A percentile compares a stretch with the other conserved stretches of the same genome.
Conservation (phyloP, 2,797 vertebrate species). For the Eleutherodactylus coqui region DNA sequence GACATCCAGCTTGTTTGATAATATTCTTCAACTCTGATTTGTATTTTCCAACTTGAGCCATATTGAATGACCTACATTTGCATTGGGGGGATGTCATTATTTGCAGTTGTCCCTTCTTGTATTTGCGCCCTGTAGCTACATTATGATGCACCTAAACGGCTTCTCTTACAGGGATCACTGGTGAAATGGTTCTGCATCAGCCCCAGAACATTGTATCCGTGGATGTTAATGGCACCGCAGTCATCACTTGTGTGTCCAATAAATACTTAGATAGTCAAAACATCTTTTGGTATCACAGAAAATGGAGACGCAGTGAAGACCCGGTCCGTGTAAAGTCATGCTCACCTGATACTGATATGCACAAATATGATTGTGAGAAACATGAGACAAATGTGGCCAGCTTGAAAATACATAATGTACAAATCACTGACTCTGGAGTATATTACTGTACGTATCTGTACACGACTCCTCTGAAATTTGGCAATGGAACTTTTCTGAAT, state of each 20-base stretch:
- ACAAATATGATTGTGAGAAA: constrained; percentile 20
- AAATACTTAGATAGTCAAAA: fast-evolving
- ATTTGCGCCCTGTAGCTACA: background rate
- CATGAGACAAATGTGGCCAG: background rate
- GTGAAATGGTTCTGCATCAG: background rate
- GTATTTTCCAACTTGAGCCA: too few relatives aligned
- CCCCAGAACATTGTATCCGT: constrained; percentile 11
- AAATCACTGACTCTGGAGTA: constrained; percentile 11
- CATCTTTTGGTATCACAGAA: fast-evolving
- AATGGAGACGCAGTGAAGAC: background rate
- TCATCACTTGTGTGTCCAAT: background rate
- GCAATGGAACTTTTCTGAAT: constrained; percentile 27
- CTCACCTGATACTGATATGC: background rate
- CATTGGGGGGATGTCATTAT: background rate
- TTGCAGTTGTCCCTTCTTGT: background rate
- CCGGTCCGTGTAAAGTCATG: background rate
- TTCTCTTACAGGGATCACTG: constrained; percentile 3
- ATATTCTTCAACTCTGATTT: too few relatives aligned
- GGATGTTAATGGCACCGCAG: fast-evolving
- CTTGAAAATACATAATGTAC: constrained; percentile 22
- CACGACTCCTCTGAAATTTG: fast-evolving
- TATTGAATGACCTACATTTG: too few relatives aligned
- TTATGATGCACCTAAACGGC: background rate
- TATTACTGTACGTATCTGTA: background rate
- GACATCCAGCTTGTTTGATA: background rate